Evolutionary conservation across 2,797 vertebrate genomes (phyloP).

Genomic region (Danionella dracula): DNA sequence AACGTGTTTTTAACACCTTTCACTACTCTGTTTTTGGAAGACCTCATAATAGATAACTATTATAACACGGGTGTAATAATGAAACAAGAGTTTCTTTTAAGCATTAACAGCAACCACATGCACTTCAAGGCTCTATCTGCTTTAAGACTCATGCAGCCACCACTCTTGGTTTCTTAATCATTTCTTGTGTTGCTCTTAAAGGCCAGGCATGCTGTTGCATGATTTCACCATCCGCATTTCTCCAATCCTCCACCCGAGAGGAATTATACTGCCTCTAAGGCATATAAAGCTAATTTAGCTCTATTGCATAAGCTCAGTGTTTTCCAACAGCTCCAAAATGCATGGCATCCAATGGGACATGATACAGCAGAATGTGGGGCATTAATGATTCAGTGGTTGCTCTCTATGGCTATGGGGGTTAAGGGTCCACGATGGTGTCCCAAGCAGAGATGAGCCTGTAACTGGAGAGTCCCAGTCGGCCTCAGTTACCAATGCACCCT

Average conservation of each 20-base stretch:
- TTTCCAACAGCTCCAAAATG: conserved; percentile 23
- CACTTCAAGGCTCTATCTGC: background rate
- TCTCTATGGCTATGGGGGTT: background rate
- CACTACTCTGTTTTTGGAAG: background rate
- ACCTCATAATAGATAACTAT: background rate
- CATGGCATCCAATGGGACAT: conserved; percentile 8
- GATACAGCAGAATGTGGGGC: background rate
- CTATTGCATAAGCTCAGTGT: conserved; percentile 37
- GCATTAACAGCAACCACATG: conserved; percentile 5
- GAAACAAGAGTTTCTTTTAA: background rate
- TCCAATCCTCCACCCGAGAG: conserved; percentile 36
- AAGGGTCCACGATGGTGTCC: conserved; percentile 1
- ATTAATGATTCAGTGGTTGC: conserved; percentile 8
- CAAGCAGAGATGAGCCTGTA: background rate
- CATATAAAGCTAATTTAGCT: conserved; percentile 31
- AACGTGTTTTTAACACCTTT: too few species aligned
- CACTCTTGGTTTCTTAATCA: conserved; percentile 18
- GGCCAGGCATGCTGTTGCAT: conserved; percentile 41
- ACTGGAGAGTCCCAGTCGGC: conserved; percentile 1
- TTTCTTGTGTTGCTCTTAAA: conserved; percentile 19
- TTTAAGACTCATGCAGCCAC: background rate
- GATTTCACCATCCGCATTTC: conserved; percentile 37
- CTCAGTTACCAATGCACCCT: background rate
- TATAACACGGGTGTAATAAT: background rate
- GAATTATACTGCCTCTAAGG: conserved; percentile 33